Conservation (phyloP, 2,888 invertebrate genomes). For the Branchipolynoe longqiensis region DNA sequence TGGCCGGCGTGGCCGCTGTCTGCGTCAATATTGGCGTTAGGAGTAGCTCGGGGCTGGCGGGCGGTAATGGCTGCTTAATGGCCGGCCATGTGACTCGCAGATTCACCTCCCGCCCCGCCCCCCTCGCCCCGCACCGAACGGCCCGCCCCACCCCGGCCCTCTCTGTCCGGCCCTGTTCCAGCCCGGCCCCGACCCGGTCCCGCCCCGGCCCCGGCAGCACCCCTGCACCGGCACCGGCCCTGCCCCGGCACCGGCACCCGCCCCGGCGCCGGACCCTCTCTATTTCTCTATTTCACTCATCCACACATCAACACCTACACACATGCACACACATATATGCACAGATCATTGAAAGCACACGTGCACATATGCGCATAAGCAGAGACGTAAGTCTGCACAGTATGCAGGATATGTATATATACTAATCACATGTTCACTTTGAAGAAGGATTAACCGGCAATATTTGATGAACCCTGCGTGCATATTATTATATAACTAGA, state of each 20-base stretch:
- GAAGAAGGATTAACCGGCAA: too few species aligned
- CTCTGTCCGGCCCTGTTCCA: not conserved
- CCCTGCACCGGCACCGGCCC: not conserved
- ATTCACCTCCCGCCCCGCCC: not conserved
- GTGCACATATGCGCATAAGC: too few species aligned
- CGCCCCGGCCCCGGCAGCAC: not conserved
- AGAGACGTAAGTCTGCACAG: too few species aligned
- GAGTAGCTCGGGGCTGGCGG: not conserved
- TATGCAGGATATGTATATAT: too few species aligned
- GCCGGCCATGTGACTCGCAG: not conserved
- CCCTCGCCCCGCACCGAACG: not conserved
- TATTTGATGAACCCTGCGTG: too few species aligned
- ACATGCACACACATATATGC: too few species aligned
- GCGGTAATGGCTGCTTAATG: slow-evolving; percentile 52
- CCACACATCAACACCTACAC: too few species aligned
- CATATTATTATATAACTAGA: too few species aligned
- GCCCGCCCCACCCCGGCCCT: not conserved
- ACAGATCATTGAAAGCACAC: too few species aligned
- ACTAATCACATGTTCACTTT: too few species aligned
- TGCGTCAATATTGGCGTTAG: slow-evolving; percentile 50
- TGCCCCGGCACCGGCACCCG: not conserved
- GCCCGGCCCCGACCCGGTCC: too few species aligned
- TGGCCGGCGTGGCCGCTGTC: slow-evolving; percentile 30
- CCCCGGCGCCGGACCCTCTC: not conserved
- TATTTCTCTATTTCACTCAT: too few species aligned